These are phyloP conservation scores for Wasmannia auropunctata DNA, from an alignment of 1,140 invertebrate species.

Conservation along the genomic window DNA sequence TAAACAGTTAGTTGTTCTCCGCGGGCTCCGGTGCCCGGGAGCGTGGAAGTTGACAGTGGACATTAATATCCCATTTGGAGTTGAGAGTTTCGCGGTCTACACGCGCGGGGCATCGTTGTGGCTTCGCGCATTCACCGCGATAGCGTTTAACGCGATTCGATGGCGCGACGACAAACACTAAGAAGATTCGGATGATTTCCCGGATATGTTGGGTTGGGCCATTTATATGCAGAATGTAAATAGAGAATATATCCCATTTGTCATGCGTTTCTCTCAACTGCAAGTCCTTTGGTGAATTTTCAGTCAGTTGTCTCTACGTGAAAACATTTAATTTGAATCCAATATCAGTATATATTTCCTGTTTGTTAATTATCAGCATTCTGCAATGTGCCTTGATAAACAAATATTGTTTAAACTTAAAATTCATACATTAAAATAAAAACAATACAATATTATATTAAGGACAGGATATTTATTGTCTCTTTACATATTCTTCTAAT, in stretches of 20 bases:
- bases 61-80: constrained; percentile 83
- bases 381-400: not conserved
- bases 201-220: not conserved
- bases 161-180: constrained; percentile 34
- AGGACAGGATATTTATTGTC: not conserved
- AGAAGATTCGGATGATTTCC: not conserved
- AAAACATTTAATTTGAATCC: not conserved
- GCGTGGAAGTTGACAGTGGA: constrained; percentile 67
- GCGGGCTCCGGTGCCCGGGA: constrained; percentile 55
- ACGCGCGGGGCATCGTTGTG: constrained; percentile 55
- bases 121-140: constrained; percentile 37
- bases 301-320: not conserved
- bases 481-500: not conserved
- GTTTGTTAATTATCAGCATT: not conserved
- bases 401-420: not conserved
- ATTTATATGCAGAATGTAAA: constrained; percentile 7
- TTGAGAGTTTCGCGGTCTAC: constrained; percentile 79
- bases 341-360: too few relatives aligned
- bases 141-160: constrained; percentile 60
- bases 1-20: constrained; percentile 71
- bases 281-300: not conserved
- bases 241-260: not conserved
- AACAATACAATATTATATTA: not conserved
- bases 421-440: not conserved
- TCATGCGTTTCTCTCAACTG: not conserved